phyloP scores from a whole-genome alignment of 2,113 vertebrate genomes.

The Potamarius usumacintae region DNA sequence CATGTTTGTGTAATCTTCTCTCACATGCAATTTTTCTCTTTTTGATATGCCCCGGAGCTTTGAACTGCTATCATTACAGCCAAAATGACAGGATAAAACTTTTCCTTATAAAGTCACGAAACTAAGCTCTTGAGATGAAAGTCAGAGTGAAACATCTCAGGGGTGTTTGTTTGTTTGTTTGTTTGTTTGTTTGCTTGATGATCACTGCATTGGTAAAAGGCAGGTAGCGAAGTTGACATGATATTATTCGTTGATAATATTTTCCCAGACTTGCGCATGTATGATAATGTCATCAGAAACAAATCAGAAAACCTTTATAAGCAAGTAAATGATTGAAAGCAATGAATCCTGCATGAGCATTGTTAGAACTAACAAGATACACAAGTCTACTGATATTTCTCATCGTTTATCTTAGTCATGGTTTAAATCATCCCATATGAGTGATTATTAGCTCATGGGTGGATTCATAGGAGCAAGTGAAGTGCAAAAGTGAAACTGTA shows the following conservation, averaged over 20 bases:
- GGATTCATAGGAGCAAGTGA: background rate
- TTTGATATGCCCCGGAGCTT: background rate
- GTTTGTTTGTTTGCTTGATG: background rate
- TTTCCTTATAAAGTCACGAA: background rate
- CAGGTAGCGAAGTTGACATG: background rate
- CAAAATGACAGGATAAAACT: background rate
- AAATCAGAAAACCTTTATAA: background rate
- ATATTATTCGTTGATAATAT: background rate
- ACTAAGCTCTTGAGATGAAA: background rate
- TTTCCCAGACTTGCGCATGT: background rate
- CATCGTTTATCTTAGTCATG: background rate
- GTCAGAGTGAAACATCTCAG: background rate
- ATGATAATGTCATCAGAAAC: background rate
- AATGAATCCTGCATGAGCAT: background rate
- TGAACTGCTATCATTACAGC: slow-evolving; percentile 18
- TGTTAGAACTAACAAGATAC: background rate
- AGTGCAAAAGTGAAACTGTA: background rate
- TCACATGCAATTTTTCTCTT: background rate
- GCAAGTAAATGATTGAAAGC: background rate
- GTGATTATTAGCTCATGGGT: background rate
- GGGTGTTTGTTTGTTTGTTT: background rate
- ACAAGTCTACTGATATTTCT: background rate
- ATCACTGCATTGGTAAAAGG: background rate
- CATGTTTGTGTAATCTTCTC: background rate
- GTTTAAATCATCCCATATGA: background rate